Evolutionary conservation across 2,888 invertebrate species (phyloP), one percentile per base, ranked within the genome.

Genomic region (Stenichneumon culpator): DNA sequence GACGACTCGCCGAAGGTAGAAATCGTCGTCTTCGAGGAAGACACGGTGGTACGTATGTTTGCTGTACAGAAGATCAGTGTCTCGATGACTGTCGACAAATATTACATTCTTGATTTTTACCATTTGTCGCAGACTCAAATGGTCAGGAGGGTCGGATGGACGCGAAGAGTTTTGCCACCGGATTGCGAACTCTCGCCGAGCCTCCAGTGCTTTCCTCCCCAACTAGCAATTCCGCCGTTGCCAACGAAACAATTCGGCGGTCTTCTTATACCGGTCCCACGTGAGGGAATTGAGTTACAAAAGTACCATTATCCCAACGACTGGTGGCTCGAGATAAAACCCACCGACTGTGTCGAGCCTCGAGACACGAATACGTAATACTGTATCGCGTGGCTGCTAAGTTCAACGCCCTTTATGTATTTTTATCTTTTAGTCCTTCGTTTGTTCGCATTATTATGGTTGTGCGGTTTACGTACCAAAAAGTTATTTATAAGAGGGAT

Each of bases 231-330:
- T 52, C 91, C 93, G 47, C 95, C 95, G 0, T 92, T 95, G 79
- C 94, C 95, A 39, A 90, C 91, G 16, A 93, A 94, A 86, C 93
- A 94, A 79, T 95, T 95, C 85, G 95, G 95, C 4, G 94, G 94
- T n/a, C 91, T 93, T 63, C 90, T 93, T 19, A 92, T 95, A 68
- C 95, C 95, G 11, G 95, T 95, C 19, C 95, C 96, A 1, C 91
- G 94, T 68, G 95, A 95, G 89, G 95, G 95, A 74, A 94, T 95
- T 54, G 95, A 96, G 91, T 93, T 96, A 63, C 95, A 95, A 86
- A 96, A 96, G 89, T 95, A 95, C 90, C 94, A 95, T 72, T 96
- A 95, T 90, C 95, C 95, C 1, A 94, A 95, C 80, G 94, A 95
- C 84, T 96, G 95, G 95, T 95, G 95, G 95, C 92, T 94, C 86